These are phyloP conservation scores for Mormyrops attenuatus DNA, from an alignment of 2,797 vertebrate genomes.

Conservation along the genomic window DNA sequence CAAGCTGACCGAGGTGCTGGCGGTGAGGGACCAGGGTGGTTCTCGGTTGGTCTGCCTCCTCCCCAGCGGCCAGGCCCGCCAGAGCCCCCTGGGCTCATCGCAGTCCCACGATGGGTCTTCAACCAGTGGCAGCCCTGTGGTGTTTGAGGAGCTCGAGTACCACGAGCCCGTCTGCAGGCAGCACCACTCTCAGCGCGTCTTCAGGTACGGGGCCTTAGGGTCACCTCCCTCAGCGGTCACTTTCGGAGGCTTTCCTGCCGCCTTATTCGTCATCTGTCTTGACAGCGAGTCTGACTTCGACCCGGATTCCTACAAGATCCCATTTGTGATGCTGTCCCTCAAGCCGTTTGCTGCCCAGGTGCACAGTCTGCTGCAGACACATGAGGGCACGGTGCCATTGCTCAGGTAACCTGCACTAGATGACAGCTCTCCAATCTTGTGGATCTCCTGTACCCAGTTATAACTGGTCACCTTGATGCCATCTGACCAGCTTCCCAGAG, in stretches of 20 bases:
- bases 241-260: neutral
- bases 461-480: neutral
- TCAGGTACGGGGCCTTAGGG: conserved; percentile 64
- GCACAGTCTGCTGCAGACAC: conserved; percentile 85
- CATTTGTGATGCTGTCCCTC: conserved; percentile 82
- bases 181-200: conserved; percentile 74
- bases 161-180: conserved; percentile 88
- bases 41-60: conserved; percentile 84
- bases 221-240: neutral
- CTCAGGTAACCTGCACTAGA: conserved; percentile 68
- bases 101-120: conserved; percentile 87
- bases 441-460: neutral
- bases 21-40: conserved; percentile 82
- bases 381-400: conserved; percentile 88
- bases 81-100: conserved; percentile 86
- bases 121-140: conserved; percentile 81
- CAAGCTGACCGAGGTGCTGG: conserved; percentile 77
- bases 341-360: conserved; percentile 85
- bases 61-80: conserved; percentile 77
- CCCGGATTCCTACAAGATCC: conserved; percentile 87
- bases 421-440: neutral
- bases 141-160: conserved; percentile 94
- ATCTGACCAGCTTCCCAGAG: conserved; percentile 76
- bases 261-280: conserved; percentile 17
- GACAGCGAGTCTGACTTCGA: conserved; percentile 90